phyloP scores from a whole-genome alignment of 2,797 vertebrate species.

The Enteromius viviparus region DNA sequence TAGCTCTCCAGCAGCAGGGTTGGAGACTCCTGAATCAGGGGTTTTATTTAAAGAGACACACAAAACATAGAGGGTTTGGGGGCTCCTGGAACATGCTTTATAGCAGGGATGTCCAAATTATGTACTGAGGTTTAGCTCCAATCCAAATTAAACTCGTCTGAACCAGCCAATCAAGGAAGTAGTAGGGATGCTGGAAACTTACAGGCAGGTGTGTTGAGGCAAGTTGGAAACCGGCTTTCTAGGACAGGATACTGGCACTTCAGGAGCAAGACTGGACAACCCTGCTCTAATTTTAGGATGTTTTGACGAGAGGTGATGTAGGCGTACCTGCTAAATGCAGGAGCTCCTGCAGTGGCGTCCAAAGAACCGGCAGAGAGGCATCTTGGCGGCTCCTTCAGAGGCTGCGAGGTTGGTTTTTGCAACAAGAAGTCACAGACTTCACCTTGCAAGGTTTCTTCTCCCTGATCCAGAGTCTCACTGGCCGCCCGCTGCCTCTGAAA shows the following conservation, averaged over 20 bases:
- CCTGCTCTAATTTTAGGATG: not conserved
- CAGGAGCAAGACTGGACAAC: not conserved
- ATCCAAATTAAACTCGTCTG: not conserved
- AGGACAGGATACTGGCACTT: not conserved
- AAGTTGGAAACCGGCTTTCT: not conserved
- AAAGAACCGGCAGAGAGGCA: conserved; percentile 81
- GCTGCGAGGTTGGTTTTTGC: conserved; percentile 76
- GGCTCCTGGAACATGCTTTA: not conserved
- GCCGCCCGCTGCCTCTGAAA: conserved; percentile 95
- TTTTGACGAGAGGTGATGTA: not conserved
- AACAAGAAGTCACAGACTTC: conserved; percentile 69
- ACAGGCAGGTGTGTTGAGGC: not conserved
- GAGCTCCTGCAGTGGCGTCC: conserved; percentile 73
- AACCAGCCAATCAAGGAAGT: not conserved
- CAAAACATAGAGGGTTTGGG: not conserved
- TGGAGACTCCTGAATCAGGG: not conserved
- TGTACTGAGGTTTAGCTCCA: not conserved
- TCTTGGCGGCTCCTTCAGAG: conserved; percentile 75
- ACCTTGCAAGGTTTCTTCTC: conserved; percentile 77
- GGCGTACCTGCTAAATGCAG: conserved; percentile 87
- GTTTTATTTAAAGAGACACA: not conserved
- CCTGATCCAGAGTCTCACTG: conserved; percentile 91
- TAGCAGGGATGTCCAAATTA: not conserved
- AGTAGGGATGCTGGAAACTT: not conserved
- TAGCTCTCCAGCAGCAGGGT: not conserved